Evolutionary conservation across 2,113 vertebrate genomes (phyloP).

Genomic region (Emydura subglobosa): DNA sequence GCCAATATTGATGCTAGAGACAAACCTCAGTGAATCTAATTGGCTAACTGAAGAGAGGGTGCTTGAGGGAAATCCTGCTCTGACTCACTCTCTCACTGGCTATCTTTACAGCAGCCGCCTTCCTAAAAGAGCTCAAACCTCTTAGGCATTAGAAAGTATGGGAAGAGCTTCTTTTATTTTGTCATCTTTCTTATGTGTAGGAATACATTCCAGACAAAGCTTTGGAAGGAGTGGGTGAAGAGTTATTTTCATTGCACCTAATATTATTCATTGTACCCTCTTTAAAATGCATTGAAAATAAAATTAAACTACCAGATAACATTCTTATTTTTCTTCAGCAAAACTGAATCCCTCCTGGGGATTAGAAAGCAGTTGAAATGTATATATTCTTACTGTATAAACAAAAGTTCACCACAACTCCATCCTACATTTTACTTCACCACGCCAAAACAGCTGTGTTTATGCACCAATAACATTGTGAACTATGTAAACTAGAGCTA

Average conservation of each 20-base stretch:
- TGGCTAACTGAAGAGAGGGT: constrained; percentile 36
- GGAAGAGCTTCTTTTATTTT: constrained; percentile 67
- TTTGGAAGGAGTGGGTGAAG: constrained; percentile 52
- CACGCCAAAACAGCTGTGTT: constrained; percentile 65
- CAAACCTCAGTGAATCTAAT: neutral
- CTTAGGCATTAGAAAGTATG: constrained; percentile 28
- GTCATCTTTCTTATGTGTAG: constrained; percentile 56
- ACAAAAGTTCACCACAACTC: constrained; percentile 21
- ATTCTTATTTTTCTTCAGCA: constrained; percentile 38
- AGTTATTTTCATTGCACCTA: constrained; percentile 63
- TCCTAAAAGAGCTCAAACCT: constrained; percentile 63
- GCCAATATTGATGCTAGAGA: constrained; percentile 12
- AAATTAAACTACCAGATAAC: constrained; percentile 20
- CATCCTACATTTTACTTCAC: neutral
- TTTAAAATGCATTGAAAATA: constrained; percentile 29
- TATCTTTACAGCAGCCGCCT: constrained; percentile 71
- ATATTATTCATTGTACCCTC: constrained; percentile 65
- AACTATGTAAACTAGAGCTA: constrained; percentile 38
- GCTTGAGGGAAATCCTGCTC: constrained; percentile 56
- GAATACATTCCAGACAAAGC: constrained; percentile 50
- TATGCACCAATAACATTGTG: constrained; percentile 19
- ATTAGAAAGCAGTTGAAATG: constrained; percentile 6
- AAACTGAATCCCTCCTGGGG: neutral
- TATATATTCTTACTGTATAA: neutral
- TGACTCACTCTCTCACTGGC: constrained; percentile 49